Conservation (phyloP, 2,888 invertebrate genomes). For the Melipona beecheii region DNA sequence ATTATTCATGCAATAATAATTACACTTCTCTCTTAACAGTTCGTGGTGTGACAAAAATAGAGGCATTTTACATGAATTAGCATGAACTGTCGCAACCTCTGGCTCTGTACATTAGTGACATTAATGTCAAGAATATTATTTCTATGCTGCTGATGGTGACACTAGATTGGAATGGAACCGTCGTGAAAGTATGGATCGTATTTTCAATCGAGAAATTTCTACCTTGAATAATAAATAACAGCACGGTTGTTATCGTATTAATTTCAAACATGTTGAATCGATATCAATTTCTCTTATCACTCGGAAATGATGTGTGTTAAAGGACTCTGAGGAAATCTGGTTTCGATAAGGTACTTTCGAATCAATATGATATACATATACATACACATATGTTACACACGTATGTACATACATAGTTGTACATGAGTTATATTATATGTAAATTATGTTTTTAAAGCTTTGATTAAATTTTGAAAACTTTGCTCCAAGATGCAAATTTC, state of each 20-base stretch:
- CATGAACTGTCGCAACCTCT: slow-evolving; percentile 48
- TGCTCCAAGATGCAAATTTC: too few species aligned
- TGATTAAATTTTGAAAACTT: too few species aligned
- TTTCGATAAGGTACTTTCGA: background rate
- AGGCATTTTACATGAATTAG: slow-evolving; percentile 50
- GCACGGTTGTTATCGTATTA: background rate
- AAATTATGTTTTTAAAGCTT: too few species aligned
- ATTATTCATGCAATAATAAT: slow-evolving; percentile 56
- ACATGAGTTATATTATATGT: too few species aligned
- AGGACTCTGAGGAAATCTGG: background rate
- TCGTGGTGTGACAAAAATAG: slow-evolving; percentile 47
- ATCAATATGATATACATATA: background rate
- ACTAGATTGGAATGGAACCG: background rate
- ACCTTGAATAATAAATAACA: background rate
- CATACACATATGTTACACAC: too few species aligned
- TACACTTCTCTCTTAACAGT: slow-evolving; percentile 45
- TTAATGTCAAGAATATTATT: slow-evolving; percentile 42
- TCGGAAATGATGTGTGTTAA: background rate
- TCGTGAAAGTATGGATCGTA: slow-evolving; percentile 19
- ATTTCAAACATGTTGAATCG: background rate
- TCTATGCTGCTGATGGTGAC: slow-evolving; percentile 6
- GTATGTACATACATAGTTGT: too few species aligned
- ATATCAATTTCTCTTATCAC: background rate
- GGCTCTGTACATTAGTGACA: slow-evolving; percentile 29
- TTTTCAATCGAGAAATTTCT: slow-evolving; percentile 18